Conservation (phyloP, 2,888 invertebrate species). For the Plebejus argus region DNA sequence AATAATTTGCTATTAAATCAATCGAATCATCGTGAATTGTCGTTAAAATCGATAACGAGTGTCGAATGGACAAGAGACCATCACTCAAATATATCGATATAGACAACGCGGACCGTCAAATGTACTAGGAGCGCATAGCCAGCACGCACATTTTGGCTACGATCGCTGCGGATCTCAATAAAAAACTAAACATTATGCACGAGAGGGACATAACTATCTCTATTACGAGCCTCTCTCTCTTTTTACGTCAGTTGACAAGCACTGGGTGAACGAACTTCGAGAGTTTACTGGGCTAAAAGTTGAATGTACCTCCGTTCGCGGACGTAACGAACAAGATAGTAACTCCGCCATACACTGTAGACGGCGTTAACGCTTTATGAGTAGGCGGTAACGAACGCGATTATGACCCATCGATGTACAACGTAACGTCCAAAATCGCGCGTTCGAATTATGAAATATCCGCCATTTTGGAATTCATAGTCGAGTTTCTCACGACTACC, state of each 20-base stretch:
- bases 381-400: slow-evolving; percentile 51
- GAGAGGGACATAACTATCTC: slow-evolving; percentile 64
- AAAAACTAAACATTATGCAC: slow-evolving; percentile 71
- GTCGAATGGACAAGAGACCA: slow-evolving; percentile 30
- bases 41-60: background rate
- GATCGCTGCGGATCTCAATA: slow-evolving; percentile 71
- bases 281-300: slow-evolving; percentile 82
- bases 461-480: slow-evolving; percentile 54
- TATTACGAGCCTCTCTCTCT: slow-evolving; percentile 57
- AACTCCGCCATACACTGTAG: slow-evolving; percentile 70
- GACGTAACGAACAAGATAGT: slow-evolving; percentile 81
- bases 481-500: slow-evolving; percentile 79
- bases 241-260: slow-evolving; percentile 80
- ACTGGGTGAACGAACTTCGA: slow-evolving; percentile 80
- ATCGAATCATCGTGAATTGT: background rate
- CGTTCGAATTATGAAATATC: slow-evolving; percentile 43
- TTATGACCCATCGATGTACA: slow-evolving; percentile 45
- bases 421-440: slow-evolving; percentile 53
- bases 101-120: slow-evolving; percentile 75
- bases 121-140: slow-evolving; percentile 73
- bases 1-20: too few relatives aligned
- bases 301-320: slow-evolving; percentile 81
- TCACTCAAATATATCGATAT: slow-evolving; percentile 69
- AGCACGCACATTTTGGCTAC: slow-evolving; percentile 68
- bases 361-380: slow-evolving; percentile 55